Evolutionary conservation across 2,888 invertebrate species (phyloP).

Genomic region (Apodemia duryi): DNA sequence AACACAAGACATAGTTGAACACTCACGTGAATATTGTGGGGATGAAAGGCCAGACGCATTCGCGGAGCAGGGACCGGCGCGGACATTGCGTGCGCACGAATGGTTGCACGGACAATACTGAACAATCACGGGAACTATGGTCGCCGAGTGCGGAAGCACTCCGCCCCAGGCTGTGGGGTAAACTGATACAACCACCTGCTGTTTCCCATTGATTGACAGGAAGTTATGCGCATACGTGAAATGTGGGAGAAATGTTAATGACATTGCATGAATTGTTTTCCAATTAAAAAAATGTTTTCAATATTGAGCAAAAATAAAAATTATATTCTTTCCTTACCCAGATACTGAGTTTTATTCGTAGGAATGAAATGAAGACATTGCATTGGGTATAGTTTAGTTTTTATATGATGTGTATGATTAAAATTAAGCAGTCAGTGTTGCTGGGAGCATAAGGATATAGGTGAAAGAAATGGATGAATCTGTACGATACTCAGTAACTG

Average conservation of each 20-base stretch:
- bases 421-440: too few species aligned
- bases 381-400: too few species aligned
- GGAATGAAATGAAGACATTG: too few species aligned
- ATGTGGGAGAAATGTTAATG: conserved; percentile 14
- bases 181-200: conserved; percentile 48
- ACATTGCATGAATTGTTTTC: too few species aligned
- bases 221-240: conserved; percentile 28
- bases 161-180: conserved; percentile 39
- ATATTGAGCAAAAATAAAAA: too few species aligned
- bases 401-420: too few species aligned
- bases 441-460: too few species aligned
- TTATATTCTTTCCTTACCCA: too few species aligned
- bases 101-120: conserved; percentile 37
- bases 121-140: conserved; percentile 28
- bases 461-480: too few species aligned
- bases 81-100: conserved; percentile 45
- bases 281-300: too few species aligned
- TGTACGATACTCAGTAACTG: too few species aligned
- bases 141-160: conserved; percentile 31
- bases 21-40: conserved; percentile 72
- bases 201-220: conserved; percentile 33
- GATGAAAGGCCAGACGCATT: conserved; percentile 61
- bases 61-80: conserved; percentile 61
- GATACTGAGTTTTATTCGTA: too few species aligned
- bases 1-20: conserved; percentile 14